Evolutionary conservation across 2,888 invertebrate species (phyloP), one percentile per base, ranked within the genome.

Genomic region (Oligia strigilis): DNA sequence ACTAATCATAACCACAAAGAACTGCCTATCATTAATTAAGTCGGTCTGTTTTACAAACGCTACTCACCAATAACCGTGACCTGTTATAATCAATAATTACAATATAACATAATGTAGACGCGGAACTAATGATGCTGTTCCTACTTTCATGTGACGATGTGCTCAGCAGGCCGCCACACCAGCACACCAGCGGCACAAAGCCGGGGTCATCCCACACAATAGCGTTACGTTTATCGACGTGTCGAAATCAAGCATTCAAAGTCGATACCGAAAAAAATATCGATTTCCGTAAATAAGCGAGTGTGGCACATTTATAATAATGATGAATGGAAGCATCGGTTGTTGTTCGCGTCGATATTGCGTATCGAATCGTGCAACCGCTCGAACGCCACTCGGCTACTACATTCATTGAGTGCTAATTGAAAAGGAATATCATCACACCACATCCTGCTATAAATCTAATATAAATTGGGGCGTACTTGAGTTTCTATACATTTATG

Each of bases 221-320:
- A 93, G 93, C 93, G 93, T 95, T 95, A 95, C 96, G 95, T 95
- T 96, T 95, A 95, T 93, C 94, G 94, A 95, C 94, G 96, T 96
- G 95, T 95, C 95, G 94, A 95, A 95, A 94, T 91, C 92, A 90
- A 90, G 92, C 92, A 96, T 97, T 96, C 95, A 96, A 94, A 94
- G 92, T 93, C 95, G 94, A 95, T 94, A 95, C 95, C 95, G 95
- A 97, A 97, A 97, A 97, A 97, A 97, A 97, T 96, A 97, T 96
- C 97, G 97, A 97, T 97, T 97, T 97, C 97, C 97, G 97, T 97
- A 97, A 97, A 97, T 97, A 97, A 97, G 96, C 94, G 96, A 97
- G 96, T 96, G 97, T 95, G 93, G 95, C 96, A 96, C 97, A 97
- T 97, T 97, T 96, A 96, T 97, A 96, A 97, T 97, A 97, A 96